These are phyloP conservation scores for Bellardia pandia DNA, from an alignment of 2,888 invertebrate genomes.

Conservation along the genomic window DNA sequence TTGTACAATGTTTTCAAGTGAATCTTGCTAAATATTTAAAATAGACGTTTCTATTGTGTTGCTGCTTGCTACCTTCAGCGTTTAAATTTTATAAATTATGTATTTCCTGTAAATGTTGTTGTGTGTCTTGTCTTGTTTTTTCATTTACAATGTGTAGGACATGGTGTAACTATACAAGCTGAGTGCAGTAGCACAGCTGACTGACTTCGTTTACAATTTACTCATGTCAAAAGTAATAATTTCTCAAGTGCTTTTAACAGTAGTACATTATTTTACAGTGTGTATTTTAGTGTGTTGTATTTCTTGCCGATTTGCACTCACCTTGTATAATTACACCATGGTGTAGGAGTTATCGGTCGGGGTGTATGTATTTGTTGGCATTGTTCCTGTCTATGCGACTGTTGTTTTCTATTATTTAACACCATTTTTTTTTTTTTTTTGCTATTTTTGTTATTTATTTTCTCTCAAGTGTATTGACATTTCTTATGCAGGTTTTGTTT, in stretches of 20 bases:
- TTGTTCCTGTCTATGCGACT: constrained; percentile 7
- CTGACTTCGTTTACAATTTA: too few species aligned
- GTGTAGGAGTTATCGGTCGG: not conserved
- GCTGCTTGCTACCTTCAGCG: not conserved
- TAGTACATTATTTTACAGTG: too few species aligned
- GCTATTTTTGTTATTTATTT: not conserved
- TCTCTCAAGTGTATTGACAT: constrained; percentile 35
- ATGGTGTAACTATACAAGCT: too few species aligned
- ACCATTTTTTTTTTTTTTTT: not conserved
- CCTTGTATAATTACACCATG: too few species aligned
- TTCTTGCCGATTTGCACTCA: too few species aligned
- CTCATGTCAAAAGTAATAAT: too few species aligned
- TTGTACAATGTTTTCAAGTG: constrained; percentile 1
- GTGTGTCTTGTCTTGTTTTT: constrained; percentile 4
- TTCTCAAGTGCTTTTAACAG: too few species aligned
- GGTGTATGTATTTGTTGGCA: not conserved
- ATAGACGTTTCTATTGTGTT: constrained; percentile 3
- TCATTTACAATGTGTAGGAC: not conserved
- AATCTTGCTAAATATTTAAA: constrained; percentile 8
- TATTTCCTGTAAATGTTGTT: constrained; percentile 15
- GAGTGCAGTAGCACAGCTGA: too few species aligned
- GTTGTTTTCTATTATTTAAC: constrained; percentile 19
- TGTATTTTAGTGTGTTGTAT: too few species aligned
- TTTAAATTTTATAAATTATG: constrained; percentile 23
- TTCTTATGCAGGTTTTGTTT: constrained; percentile 7